Percentiles rank a stretch among this genome's conserved stretches.
These are phyloP conservation scores for Dysmachus trigonus DNA, from an alignment of 2,888 invertebrate species.

Conservation along the genomic window DNA sequence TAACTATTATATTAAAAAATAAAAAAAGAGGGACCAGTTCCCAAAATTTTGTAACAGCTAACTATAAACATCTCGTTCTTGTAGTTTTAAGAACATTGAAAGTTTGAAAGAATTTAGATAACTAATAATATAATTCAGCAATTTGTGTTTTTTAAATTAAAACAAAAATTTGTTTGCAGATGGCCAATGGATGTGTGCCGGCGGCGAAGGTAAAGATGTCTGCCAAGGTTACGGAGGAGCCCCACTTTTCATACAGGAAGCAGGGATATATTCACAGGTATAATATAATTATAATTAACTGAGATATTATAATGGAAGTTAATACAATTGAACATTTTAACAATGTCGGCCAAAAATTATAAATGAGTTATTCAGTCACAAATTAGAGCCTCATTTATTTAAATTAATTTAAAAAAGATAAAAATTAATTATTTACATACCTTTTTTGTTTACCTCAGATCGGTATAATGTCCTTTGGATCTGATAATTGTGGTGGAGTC, in stretches of 20 bases:
- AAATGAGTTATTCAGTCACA: too few relatives aligned
- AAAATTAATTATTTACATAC: too few relatives aligned
- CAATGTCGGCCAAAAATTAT: too few relatives aligned
- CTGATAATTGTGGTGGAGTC: slow-evolving; percentile 77
- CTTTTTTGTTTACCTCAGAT: slow-evolving; percentile 66
- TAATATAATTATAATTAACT: slow-evolving; percentile 35
- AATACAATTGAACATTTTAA: background rate
- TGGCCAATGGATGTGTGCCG: slow-evolving; percentile 76
- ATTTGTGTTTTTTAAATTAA: background rate
- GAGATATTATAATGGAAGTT: background rate
- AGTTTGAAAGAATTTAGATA: too few relatives aligned
- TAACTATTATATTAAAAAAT: background rate
- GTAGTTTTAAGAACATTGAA: too few relatives aligned
- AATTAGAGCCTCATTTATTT: too few relatives aligned
- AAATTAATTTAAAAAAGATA: too few relatives aligned
- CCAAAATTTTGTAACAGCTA: too few relatives aligned
- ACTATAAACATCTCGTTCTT: too few relatives aligned
- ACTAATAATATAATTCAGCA: too few relatives aligned
- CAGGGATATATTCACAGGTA: slow-evolving; percentile 74
- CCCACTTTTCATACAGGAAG: slow-evolving; percentile 72
- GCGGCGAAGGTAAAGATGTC: slow-evolving; percentile 79
- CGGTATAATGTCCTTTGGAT: slow-evolving; percentile 82
- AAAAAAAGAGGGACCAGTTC: too few relatives aligned
- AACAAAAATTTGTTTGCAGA: slow-evolving; percentile 56
- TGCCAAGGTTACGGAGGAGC: slow-evolving; percentile 84